These are phyloP conservation scores for Pseudopodoces humilis DNA, from an alignment of 2,113 vertebrate genomes.

Conservation along the genomic window DNA sequence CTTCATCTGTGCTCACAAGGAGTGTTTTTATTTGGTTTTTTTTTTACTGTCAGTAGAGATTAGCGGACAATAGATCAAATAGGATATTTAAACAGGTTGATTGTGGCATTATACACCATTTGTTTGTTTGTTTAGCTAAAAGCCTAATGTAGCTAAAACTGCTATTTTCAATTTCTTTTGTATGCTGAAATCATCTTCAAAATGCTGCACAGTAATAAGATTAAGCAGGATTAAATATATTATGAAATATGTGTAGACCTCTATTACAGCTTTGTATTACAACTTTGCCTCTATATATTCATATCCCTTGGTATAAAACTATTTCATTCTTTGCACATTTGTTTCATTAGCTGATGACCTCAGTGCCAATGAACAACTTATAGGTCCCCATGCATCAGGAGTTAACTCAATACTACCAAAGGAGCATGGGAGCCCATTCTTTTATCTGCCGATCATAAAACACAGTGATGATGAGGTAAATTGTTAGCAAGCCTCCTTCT, in stretches of 20 bases:
- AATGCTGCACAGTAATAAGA: background rate
- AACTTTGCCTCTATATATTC: conserved; percentile 1
- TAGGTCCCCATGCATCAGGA: conserved; percentile 89
- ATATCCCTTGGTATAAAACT: conserved; percentile 22
- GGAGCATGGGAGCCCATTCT: conserved; percentile 97
- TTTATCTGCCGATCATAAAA: conserved; percentile 95
- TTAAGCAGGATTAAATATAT: background rate
- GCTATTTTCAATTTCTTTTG: background rate
- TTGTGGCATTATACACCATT: background rate
- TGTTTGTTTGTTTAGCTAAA: background rate
- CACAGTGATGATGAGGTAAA: conserved; percentile 93
- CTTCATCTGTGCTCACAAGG: background rate
- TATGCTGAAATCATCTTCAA: background rate
- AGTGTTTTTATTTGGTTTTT: background rate
- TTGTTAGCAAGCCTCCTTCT: conserved; percentile 35
- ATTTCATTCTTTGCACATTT: conserved; percentile 5
- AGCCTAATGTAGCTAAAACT: background rate
- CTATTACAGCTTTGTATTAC: background rate
- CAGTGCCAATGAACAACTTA: conserved; percentile 90
- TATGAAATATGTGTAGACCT: background rate
- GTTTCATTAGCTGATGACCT: conserved; percentile 88
- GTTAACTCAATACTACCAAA: conserved; percentile 98
- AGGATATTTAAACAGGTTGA: background rate
- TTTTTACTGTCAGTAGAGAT: background rate
- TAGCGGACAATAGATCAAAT: background rate